Base-by-base conservation (phyloP, 2,797 vertebrate genomes). In the Rhynchonycteris naso region DNA sequence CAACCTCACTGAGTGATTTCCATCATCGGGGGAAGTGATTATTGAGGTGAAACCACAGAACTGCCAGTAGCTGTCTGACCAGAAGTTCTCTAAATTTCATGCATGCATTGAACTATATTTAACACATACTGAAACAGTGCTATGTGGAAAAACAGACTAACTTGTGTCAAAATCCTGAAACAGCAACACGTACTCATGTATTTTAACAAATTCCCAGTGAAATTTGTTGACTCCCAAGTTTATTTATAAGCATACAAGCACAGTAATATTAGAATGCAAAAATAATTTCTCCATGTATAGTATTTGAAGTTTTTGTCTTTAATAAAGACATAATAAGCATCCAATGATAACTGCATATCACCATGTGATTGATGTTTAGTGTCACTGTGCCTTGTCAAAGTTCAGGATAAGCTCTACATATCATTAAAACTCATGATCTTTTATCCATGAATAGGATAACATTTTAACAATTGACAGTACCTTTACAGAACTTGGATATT, bases 251-350 rank as follows among this genome's bases (percentile, higher is more conserved):
- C 69, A 92, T n/a, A 59, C 22, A 92, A 56, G 68, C 78, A 83
- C 15, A 88, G 58, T 87, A 8, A 10, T 85, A 95, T 90, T 95
- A 88, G 54, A 84, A 94, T 96, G 63, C 72, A 92, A 93, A 96
- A 86, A 52, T 90, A 14, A 93, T 76, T 87, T 87, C n/a, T 75
- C 16, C 12, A 33, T 63, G 3, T 47, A n/a, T n/a, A n/a, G n/a
- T n/a, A 43, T 96, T 97, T 97, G 89, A 96, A 96, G 78, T 43
- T 72, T 93, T 89, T 92, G 14, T 35, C 71, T 93, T 91, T 96
- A 86, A 83, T 91, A 92, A 68, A 92, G 69, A 92, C 35, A 86
- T 4, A 79, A 30, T 95, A 93, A 94, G n/a, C 95, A 50, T 5
- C 72, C 78, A 93, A 7, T 72, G 81, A 79, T 92, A 91, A 95